A percentile compares a stretch with the other conserved stretches of the same genome.
phyloP scores from a whole-genome alignment of 2,797 vertebrate species.

The Xyrichtys novacula region DNA sequence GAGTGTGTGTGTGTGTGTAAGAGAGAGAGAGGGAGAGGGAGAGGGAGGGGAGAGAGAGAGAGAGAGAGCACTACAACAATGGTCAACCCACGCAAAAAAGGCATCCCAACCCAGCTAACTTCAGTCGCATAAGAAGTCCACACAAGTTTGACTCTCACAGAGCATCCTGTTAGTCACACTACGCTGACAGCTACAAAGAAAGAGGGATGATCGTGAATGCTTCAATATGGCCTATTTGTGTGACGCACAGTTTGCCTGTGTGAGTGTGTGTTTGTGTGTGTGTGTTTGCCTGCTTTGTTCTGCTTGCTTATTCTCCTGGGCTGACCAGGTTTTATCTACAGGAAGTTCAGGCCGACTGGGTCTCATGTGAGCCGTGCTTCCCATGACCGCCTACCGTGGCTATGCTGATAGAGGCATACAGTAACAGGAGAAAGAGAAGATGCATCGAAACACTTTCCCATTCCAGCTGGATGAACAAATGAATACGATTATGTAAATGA shows the following conservation, averaged over 20 bases:
- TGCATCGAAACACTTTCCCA: conserved; percentile 19
- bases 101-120: conserved; percentile 68
- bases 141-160: conserved; percentile 65
- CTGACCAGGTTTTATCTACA: conserved; percentile 82
- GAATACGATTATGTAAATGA: conserved; percentile 56
- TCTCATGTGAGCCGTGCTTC: conserved; percentile 82
- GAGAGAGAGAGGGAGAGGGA: conserved; percentile 9
- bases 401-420: conserved; percentile 50
- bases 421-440: conserved; percentile 31
- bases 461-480: conserved; percentile 56
- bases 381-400: conserved; percentile 67
- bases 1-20: conserved; percentile 16
- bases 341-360: conserved; percentile 83
- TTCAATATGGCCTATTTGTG: conserved; percentile 77
- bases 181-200: conserved; percentile 77
- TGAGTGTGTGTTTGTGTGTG: conserved; percentile 31
- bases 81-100: conserved; percentile 64
- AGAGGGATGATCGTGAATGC: conserved; percentile 72
- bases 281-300: conserved; percentile 68
- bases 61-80: conserved; percentile 60
- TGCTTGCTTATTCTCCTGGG: conserved; percentile 69
- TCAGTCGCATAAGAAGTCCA: conserved; percentile 74
- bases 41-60: conserved; percentile 14
- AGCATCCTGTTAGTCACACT: conserved; percentile 80
- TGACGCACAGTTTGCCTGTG: conserved; percentile 60